phyloP scores from a whole-genome alignment of 2,888 invertebrate genomes.

The Hyalella azteca region DNA sequence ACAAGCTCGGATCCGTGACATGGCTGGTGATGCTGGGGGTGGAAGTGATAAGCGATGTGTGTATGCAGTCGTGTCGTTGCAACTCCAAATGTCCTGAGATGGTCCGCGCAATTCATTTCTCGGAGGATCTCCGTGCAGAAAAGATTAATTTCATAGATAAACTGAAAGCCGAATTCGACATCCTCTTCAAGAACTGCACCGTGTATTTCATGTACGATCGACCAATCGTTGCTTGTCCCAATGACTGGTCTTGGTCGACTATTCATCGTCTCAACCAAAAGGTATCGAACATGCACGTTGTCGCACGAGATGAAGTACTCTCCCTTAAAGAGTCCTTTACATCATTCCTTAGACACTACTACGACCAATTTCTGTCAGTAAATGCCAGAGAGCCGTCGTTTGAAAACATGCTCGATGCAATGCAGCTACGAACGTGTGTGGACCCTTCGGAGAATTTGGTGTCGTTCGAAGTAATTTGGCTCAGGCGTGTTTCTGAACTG shows the following conservation, averaged over 20 bases:
- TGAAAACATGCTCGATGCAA: background rate
- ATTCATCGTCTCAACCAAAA: background rate
- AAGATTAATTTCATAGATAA: background rate
- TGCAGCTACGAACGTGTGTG: background rate
- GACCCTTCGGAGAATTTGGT: background rate
- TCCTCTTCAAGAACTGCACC: background rate
- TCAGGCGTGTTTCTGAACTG: background rate
- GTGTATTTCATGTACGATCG: background rate
- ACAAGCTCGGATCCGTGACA: background rate
- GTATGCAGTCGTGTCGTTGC: background rate
- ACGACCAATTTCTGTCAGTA: background rate
- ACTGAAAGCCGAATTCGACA: background rate
- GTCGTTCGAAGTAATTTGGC: background rate
- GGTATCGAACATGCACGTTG: background rate
- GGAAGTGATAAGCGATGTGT: background rate
- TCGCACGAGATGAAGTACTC: background rate
- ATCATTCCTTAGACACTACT: background rate
- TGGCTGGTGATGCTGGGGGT: background rate
- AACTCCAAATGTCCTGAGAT: background rate
- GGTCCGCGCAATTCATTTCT: background rate
- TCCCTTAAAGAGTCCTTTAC: background rate
- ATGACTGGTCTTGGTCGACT: constrained; percentile 1
- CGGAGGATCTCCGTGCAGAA: background rate
- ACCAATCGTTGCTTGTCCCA: background rate
- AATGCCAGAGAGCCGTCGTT: background rate